A percentile compares a stretch with the other conserved stretches of the same genome.
phyloP scores from a whole-genome alignment of 2,113 vertebrate species.

The Aepyceros melampus region DNA sequence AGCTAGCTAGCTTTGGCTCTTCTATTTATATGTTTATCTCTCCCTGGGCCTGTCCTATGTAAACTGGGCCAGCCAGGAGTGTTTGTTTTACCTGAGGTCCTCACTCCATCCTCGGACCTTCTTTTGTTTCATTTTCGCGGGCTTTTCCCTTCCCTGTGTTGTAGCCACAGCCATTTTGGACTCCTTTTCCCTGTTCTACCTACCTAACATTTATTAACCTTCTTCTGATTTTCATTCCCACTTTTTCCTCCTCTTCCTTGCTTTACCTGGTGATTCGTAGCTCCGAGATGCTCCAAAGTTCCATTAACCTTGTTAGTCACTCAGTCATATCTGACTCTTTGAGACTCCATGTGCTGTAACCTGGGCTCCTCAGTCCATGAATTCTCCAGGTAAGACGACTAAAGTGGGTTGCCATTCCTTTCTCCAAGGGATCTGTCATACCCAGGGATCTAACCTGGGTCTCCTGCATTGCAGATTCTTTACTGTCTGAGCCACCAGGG shows the following conservation, averaged over 20 bases:
- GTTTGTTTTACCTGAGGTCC: no score
- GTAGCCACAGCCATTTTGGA: no score
- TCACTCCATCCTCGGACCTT: no score
- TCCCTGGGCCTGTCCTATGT: no score
- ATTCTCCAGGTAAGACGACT: not conserved
- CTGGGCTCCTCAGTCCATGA: not conserved
- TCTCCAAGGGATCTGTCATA: not conserved
- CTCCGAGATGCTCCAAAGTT: not conserved
- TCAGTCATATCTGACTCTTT: not conserved
- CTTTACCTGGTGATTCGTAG: not conserved
- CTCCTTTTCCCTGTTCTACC: no score
- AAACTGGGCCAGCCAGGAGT: no score
- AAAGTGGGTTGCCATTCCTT: not conserved
- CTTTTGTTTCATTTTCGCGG: no score
- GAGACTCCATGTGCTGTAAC: not conserved
- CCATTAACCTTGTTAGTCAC: not conserved
- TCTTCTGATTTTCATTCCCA: not conserved
- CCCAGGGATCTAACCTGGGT: not conserved
- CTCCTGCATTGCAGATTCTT: not conserved
- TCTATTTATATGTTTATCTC: no score
- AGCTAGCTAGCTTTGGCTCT: no score
- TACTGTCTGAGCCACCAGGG: not conserved
- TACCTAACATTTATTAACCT: not conserved
- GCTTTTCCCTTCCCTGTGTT: no score
- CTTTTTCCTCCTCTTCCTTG: not conserved